A percentile compares a stretch with the other conserved stretches of the same genome.
Evolutionary conservation across 2,888 invertebrate species (phyloP).

Genomic region (Drosophila mulleri): DNA sequence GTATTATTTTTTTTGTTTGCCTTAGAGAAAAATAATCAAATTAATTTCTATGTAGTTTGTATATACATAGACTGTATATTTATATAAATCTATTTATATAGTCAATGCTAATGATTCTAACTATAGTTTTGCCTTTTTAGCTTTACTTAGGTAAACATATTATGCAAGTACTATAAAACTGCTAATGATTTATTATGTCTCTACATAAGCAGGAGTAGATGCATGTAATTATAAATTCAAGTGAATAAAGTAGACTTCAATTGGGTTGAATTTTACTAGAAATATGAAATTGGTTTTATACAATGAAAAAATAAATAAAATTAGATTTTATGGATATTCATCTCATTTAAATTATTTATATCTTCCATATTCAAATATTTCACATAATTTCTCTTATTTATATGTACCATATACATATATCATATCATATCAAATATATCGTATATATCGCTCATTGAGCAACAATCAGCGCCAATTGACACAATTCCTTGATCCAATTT

Average conservation of each 20-base stretch:
- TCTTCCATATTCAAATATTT: too few relatives aligned
- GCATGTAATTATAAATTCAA: too few relatives aligned
- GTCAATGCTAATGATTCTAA: background rate
- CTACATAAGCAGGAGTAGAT: background rate
- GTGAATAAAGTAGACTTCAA: too few relatives aligned
- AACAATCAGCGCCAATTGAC: background rate
- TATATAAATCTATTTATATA: too few relatives aligned
- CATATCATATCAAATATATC: background rate
- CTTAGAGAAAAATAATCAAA: background rate
- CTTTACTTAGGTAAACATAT: background rate
- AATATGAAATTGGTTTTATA: too few relatives aligned
- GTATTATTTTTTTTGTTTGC: background rate
- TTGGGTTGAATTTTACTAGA: too few relatives aligned
- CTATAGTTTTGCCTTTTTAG: background rate
- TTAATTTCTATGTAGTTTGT: background rate
- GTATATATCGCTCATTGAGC: background rate
- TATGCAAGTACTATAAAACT: background rate
- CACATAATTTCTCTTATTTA: too few relatives aligned
- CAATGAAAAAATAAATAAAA: too few relatives aligned
- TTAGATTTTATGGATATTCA: too few relatives aligned
- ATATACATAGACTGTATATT: background rate
- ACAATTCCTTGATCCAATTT: background rate
- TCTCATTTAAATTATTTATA: too few relatives aligned
- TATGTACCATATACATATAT: background rate
- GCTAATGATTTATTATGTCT: background rate